Evolutionary conservation across 2,888 invertebrate species (phyloP), one percentile per base, ranked within the genome.

Genomic region (Spicauda simplicius): DNA sequence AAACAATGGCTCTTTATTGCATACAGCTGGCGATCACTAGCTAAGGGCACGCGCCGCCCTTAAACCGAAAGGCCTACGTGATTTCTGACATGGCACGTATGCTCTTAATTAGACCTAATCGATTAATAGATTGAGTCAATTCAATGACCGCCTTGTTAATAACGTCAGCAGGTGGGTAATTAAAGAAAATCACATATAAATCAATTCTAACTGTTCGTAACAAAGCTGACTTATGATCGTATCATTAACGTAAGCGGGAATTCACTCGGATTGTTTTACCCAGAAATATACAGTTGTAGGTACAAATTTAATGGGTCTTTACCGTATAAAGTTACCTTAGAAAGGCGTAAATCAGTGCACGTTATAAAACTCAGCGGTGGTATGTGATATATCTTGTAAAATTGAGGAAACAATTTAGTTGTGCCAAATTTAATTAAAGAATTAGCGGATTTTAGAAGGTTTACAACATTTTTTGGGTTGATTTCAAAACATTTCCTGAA

Each of bases 31-130:
- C 61, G 14, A 53, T 67, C 69, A 79, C 84, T 82, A 82, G 76
- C 72, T 70, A 59, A 68, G 69, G 82, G 87, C 91, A 88, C 90
- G 90, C 80, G 91, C 80, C 83, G 67, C 48, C 66, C 71, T 70
- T 70, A 66, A 60, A 68, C 67, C 70, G 60, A 72, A 74, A 74
- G 74, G 87, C 79, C 85, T 90, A 91, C 91, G 91, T 92, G 91
- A 91, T 89, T 80, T 53, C 55, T 67, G 70, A 72, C 88, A 89
- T 82, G 80, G 75, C 80, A 70, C 68, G 67, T 72, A 73, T 70
- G 64, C 74, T 77, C 62, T 72, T 77, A 79, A 76, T 74, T 77
- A 77, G 72, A 76, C 73, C 76, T 85, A 85, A 87, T 88, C 72
- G 80, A 77, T 74, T 76, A 60, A 72, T 75, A 78, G 79, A 78